These are phyloP conservation scores for Bombyx mori DNA, from an alignment of 1,140 invertebrate genomes.

Conservation along the genomic window DNA sequence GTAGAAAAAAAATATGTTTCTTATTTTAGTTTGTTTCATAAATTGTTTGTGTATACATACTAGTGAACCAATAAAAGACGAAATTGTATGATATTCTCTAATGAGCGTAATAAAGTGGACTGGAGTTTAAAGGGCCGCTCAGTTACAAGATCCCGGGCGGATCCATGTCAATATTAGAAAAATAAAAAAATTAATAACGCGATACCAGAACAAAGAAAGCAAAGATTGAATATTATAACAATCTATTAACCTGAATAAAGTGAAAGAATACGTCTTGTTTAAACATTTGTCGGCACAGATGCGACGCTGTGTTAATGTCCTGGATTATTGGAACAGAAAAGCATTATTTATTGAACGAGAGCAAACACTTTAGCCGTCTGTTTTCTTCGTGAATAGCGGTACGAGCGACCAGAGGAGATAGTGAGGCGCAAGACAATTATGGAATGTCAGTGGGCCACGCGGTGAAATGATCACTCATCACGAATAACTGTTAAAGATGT, in stretches of 20 bases:
- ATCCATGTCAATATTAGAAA: too few relatives aligned
- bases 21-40: too few relatives aligned
- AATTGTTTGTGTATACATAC: too few relatives aligned
- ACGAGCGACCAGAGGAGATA: constrained; percentile 13
- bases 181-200: too few relatives aligned
- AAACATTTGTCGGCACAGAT: constrained; percentile 15
- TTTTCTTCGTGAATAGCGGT: constrained; percentile 33
- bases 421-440: constrained; percentile 39
- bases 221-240: too few relatives aligned
- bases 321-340: constrained; percentile 14
- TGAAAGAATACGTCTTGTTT: background rate
- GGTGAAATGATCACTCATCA: constrained; percentile 33
- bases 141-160: too few relatives aligned
- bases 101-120: too few relatives aligned
- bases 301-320: constrained; percentile 11
- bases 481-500: constrained; percentile 47
- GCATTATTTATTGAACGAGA: constrained; percentile 9
- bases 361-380: constrained; percentile 13
- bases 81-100: too few relatives aligned
- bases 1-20: too few relatives aligned
- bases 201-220: background rate
- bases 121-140: too few relatives aligned
- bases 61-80: too few relatives aligned
- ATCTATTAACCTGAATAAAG: too few relatives aligned
- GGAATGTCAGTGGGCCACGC: constrained; percentile 50